Percentiles rank a stretch among this genome's conserved stretches.
phyloP scores from a whole-genome alignment of 2,113 vertebrate species.

The Indri indri region DNA sequence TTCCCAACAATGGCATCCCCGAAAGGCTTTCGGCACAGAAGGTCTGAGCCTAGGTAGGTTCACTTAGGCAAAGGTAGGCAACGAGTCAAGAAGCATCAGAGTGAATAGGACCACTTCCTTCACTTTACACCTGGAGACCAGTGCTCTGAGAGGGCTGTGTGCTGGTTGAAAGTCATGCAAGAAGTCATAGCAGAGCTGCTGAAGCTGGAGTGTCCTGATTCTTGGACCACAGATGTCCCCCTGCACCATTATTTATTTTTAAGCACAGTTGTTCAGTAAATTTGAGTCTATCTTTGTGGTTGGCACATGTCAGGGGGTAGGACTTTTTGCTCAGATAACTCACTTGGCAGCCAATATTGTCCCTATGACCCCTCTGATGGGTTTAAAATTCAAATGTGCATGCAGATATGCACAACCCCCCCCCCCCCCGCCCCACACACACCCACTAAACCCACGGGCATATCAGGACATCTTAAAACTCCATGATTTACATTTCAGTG shows the following conservation, averaged over 20 bases:
- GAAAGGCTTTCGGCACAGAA: background rate
- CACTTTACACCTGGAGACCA: background rate
- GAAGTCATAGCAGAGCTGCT: background rate
- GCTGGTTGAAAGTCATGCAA: background rate
- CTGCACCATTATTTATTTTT: background rate
- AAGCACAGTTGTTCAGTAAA: background rate
- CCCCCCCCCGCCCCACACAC: background rate
- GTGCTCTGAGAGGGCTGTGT: background rate
- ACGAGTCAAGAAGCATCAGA: background rate
- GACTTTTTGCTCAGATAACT: background rate
- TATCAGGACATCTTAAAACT: conserved; percentile 1
- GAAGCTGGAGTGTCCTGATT: background rate
- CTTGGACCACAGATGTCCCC: background rate
- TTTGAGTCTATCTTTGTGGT: background rate
- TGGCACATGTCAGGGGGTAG: background rate
- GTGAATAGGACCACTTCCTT: background rate
- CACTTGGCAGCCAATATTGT: background rate
- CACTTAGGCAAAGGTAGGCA: background rate
- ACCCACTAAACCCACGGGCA: background rate
- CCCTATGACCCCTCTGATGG: background rate
- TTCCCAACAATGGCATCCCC: background rate
- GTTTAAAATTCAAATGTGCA: conserved; percentile 1
- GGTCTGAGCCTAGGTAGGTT: background rate
- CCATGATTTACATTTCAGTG: conserved; percentile 60
- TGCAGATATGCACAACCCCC: background rate